A percentile compares a stretch with the other conserved stretches of the same genome.
These are phyloP conservation scores for Caretta caretta DNA, from an alignment of 2,113 vertebrate species.

Conservation along the genomic window DNA sequence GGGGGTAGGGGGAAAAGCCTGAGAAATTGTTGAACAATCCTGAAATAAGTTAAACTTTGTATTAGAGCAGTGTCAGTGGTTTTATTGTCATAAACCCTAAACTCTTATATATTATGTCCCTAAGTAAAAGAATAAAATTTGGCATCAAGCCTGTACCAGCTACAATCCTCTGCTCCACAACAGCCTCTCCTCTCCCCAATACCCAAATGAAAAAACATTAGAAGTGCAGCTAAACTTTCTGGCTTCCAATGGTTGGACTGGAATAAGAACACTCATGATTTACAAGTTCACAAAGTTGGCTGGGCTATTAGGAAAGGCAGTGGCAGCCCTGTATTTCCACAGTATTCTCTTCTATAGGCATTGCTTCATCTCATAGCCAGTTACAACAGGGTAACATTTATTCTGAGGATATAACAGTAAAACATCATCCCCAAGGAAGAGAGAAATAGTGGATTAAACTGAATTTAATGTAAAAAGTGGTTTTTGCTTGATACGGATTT, in stretches of 20 bases:
- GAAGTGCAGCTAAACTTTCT: neutral
- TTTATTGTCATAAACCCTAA: neutral
- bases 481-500: neutral
- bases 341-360: neutral
- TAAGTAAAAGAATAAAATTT: neutral
- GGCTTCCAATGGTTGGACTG: neutral
- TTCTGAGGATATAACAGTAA: neutral
- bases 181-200: rapidly evolving
- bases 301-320: neutral
- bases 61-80: neutral
- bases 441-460: conserved; percentile 23
- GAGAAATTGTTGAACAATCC: neutral
- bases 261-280: neutral
- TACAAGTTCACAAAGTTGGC: neutral
- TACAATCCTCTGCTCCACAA: neutral
- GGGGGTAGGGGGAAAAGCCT: neutral
- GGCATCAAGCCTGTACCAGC: neutral
- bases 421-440: neutral
- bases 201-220: neutral
- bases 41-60: conserved; percentile 28
- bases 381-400: neutral
- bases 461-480: conserved; percentile 6
- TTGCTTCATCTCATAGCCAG: neutral
- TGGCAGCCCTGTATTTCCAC: neutral
- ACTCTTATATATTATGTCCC: neutral